Evolutionary conservation across 2,113 vertebrate species (phyloP).

Genomic region (Canis aureus): DNA sequence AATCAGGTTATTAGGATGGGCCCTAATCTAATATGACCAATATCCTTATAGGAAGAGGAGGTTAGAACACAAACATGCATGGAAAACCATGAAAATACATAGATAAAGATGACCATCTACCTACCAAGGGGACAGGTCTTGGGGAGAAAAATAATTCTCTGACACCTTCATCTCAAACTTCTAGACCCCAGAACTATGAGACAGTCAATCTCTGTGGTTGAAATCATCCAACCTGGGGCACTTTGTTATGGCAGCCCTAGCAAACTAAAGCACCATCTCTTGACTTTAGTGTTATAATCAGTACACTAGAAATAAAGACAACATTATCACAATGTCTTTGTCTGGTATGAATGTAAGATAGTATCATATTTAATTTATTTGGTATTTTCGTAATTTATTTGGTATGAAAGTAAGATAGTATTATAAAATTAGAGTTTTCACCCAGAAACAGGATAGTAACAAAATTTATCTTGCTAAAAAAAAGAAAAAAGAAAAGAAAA

Average conservation of each 20-base stretch:
- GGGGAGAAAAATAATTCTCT: not conserved
- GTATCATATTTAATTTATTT: slow-evolving; percentile 44
- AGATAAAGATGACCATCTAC: not conserved
- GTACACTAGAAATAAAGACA: not conserved
- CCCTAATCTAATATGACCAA: not conserved
- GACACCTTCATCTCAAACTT: not conserved
- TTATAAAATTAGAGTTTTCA: slow-evolving; percentile 68
- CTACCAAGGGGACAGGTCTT: not conserved
- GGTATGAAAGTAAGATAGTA: not conserved
- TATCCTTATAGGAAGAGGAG: not conserved
- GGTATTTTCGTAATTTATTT: not conserved
- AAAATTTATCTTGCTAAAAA: slow-evolving; percentile 75
- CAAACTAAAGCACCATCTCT: not conserved
- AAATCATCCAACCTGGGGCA: not conserved
- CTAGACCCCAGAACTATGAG: not conserved
- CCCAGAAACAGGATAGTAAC: slow-evolving; percentile 58
- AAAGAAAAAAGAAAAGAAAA: slow-evolving; percentile 52
- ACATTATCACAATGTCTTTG: not conserved
- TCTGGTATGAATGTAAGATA: not conserved
- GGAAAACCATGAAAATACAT: not conserved
- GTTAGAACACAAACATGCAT: not conserved
- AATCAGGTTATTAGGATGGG: not conserved
- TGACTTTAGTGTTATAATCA: not conserved
- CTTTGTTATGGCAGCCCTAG: not conserved
- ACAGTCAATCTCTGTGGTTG: not conserved